phyloP scores from a whole-genome alignment of 2,888 invertebrate species.

The Mechanitis mazaeus region DNA sequence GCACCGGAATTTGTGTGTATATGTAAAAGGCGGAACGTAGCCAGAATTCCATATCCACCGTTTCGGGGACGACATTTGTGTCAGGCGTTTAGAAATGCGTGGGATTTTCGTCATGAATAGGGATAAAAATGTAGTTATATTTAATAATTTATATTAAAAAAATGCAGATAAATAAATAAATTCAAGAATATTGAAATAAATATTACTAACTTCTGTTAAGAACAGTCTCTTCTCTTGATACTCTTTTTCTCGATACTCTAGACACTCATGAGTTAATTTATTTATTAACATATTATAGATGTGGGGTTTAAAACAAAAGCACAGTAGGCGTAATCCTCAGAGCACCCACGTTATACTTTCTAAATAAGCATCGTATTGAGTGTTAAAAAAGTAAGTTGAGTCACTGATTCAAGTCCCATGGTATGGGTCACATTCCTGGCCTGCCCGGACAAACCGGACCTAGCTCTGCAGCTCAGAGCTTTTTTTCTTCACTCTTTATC shows the following conservation, averaged over 20 bases:
- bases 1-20: conserved; percentile 7
- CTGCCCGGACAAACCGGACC: conserved; percentile 43
- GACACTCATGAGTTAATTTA: too few relatives aligned
- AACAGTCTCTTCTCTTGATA: too few relatives aligned
- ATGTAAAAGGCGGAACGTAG: conserved; percentile 30
- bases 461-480: conserved; percentile 31
- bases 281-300: conserved; percentile 21
- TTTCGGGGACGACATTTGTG: conserved; percentile 31
- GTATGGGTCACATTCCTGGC: conserved; percentile 73
- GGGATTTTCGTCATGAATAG: conserved; percentile 26
- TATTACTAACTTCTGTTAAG: too few relatives aligned
- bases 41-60: conserved; percentile 37
- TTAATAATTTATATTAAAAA: too few relatives aligned
- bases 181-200: too few relatives aligned
- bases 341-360: conserved; percentile 65
- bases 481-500: conserved; percentile 33
- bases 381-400: conserved; percentile 46
- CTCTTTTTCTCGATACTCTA: too few relatives aligned
- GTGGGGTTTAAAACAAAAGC: conserved; percentile 42
- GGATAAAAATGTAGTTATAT: conserved; percentile 5
- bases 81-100: conserved; percentile 37
- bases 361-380: conserved; percentile 47
- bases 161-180: too few relatives aligned
- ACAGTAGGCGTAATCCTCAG: conserved; percentile 44
- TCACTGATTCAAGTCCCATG: conserved; percentile 59